Evolutionary conservation across 2,113 vertebrate species (phyloP), one percentile per base, ranked within the genome.

Genomic region (Rhabdornis inornatus): DNA sequence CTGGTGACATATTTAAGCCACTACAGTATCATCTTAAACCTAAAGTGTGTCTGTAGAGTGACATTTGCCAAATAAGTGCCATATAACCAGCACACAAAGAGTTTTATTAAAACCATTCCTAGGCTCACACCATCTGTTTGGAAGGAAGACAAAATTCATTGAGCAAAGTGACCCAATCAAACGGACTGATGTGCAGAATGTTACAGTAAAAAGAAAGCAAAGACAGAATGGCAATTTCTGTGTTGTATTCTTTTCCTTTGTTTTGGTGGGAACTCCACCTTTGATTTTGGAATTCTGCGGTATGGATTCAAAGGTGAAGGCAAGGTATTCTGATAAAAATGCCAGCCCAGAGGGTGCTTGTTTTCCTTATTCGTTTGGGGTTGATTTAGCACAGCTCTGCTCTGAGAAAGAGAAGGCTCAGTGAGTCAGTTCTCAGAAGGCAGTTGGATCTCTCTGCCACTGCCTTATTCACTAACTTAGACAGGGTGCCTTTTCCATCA

Each of bases 21-120:
- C 93, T 88, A 50, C 83, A 83, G n/a, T 56, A 91, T 78, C 65
- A 75, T 91, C 90, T 94, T 95, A 90, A 95, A 91, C 82, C 56
- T 74, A 81, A 74, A 97, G 70, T 70, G 56, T 90, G 84, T 95
- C 90, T 87, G 57, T 80, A 64, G 76, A 87, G 94, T 89, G 92
- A 90, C 45, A 82, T 90, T 96, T 96, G 88, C 94, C 94, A 97
- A 94, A 68, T 91, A 96, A 95, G 44, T 92, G 86, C 88, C 89
- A 71, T 76, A 93, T 78, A 90, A 75, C 93, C 95, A 94, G 83
- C 53, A 69, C 83, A 93, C 83, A 84, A 94, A 93, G 83, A 95
- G 61, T 90, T 95, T 94, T 94, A 90, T 90, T 95, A 92, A 95
- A 91, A 96, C 79, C 64, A 90, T 94, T 96, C 66, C 92, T 90